phyloP scores from a whole-genome alignment of 1,140 invertebrate genomes.

The Zaprionus africanus region DNA sequence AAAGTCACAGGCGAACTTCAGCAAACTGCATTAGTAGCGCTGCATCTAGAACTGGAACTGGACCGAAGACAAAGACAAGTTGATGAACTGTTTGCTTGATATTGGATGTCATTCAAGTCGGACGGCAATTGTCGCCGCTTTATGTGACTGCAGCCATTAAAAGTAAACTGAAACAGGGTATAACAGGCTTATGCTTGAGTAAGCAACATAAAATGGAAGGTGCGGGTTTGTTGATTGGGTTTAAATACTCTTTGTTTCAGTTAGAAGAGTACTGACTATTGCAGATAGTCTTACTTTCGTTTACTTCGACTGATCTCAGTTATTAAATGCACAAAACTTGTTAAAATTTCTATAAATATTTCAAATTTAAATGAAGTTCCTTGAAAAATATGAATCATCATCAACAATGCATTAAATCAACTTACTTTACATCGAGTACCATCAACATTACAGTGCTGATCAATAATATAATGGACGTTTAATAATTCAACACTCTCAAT shows the following conservation, averaged over 20 bases:
- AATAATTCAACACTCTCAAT: background rate
- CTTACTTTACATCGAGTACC: no score
- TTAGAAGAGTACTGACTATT: no score
- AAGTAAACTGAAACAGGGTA: background rate
- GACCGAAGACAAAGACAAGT: background rate
- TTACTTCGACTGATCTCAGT: no score
- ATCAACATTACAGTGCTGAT: background rate
- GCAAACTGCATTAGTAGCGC: background rate
- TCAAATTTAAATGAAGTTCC: no score
- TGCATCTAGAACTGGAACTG: background rate
- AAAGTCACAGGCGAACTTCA: background rate
- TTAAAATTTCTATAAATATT: no score
- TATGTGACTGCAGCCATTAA: background rate
- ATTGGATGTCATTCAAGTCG: conserved; percentile 28
- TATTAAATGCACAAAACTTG: no score
- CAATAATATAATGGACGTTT: background rate
- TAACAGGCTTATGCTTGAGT: background rate
- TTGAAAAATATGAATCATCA: no score
- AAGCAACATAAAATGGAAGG: background rate
- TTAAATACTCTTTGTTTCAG: no score
- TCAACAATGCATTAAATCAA: no score
- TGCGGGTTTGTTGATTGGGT: background rate
- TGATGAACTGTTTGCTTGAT: conserved; percentile 8
- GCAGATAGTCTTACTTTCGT: no score
- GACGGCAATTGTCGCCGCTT: conserved; percentile 1